Conservation (phyloP, 2,797 vertebrate genomes). For the Ceryle rudis region DNA sequence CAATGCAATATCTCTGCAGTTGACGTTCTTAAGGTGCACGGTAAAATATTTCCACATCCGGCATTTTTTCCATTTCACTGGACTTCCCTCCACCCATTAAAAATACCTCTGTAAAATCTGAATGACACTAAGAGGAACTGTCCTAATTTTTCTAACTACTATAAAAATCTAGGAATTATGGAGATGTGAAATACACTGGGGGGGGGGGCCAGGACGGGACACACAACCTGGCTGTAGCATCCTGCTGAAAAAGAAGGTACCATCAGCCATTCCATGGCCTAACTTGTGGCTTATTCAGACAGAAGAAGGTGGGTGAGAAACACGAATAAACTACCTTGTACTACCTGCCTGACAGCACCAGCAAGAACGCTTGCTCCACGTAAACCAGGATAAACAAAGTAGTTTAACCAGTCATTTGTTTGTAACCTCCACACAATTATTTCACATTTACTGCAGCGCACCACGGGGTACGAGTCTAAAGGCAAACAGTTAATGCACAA, state of each 20-base stretch:
- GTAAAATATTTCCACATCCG: neutral
- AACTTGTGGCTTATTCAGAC: neutral
- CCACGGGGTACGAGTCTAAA: neutral
- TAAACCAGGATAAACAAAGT: neutral
- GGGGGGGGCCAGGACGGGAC: fast-evolving
- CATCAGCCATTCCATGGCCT: too few relatives aligned
- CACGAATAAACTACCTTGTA: neutral
- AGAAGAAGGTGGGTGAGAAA: neutral
- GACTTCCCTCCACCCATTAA: neutral
- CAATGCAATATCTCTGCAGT: neutral
- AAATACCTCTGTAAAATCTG: neutral
- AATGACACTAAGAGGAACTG: neutral
- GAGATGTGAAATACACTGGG: neutral
- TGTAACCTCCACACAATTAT: neutral
- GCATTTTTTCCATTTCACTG: neutral
- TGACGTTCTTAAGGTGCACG: neutral
- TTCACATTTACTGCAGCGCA: neutral
- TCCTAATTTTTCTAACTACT: neutral
- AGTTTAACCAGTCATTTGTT: neutral
- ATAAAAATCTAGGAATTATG: neutral
- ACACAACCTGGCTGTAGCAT: fast-evolving
- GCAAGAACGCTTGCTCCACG: neutral
- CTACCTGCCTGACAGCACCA: neutral
- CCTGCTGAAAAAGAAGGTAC: neutral
- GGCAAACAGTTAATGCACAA: neutral